These are phyloP conservation scores for Myodes glareolus DNA, from an alignment of 2,113 vertebrate genomes.

Conservation along the genomic window DNA sequence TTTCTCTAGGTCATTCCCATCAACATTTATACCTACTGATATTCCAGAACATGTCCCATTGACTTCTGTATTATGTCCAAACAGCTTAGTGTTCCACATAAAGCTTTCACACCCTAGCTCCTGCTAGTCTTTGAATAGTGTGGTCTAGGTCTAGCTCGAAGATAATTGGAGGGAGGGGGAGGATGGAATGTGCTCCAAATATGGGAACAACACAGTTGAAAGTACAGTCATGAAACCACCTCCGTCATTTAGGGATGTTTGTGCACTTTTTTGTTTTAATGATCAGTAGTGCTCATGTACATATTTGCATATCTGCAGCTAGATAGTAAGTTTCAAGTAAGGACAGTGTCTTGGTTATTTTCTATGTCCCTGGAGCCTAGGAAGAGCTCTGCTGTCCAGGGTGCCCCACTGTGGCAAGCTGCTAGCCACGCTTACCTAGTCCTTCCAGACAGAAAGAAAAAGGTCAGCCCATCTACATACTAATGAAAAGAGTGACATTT, in stretches of 20 bases:
- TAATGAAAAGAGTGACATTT: constrained; percentile 92
- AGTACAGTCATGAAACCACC: neutral
- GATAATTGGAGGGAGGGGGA: neutral
- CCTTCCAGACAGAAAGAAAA: constrained; percentile 82
- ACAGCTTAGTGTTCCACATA: neutral
- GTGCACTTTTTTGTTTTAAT: constrained; percentile 33
- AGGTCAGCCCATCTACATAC: constrained; percentile 90
- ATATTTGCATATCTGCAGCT: neutral
- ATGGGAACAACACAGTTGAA: neutral
- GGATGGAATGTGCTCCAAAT: neutral
- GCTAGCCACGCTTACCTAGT: neutral
- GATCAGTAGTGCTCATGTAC: neutral
- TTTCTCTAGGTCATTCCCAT: constrained; percentile 27
- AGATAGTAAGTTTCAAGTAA: neutral
- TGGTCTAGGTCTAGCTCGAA: neutral
- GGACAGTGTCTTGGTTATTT: neutral
- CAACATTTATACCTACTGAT: neutral
- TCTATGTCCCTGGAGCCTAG: neutral
- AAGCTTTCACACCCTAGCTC: neutral
- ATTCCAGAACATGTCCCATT: neutral
- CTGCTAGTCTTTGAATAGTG: neutral
- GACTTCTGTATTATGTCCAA: constrained; percentile 10
- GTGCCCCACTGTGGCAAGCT: neutral
- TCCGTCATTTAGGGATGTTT: neutral
- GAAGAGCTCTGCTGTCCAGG: neutral